Evolutionary conservation across 2,797 vertebrate genomes (phyloP), one percentile per base, ranked within the genome.

Genomic region (Diplodus sargus): DNA sequence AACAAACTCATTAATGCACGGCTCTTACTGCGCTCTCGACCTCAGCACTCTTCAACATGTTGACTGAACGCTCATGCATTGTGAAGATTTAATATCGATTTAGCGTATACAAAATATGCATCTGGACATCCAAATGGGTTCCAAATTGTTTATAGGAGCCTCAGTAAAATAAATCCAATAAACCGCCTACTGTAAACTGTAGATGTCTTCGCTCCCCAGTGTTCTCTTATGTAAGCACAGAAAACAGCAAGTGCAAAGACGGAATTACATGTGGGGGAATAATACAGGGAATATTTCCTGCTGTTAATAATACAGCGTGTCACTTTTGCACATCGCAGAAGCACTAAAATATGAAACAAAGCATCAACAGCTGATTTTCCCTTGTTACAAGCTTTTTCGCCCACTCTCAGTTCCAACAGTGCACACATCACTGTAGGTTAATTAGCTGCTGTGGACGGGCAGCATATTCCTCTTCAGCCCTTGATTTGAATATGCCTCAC

Each of bases 401-500:
- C 43, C 68, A 30, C 47, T 67, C 56, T 64, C 49, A 51, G n/a
- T 8, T 12, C 13, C 9, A n/a, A 45, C 16, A 58, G 22, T 49
- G 39, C 11, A 42, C 17, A 49, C 20, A 64, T 48, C 1, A 39
- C 39, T 39, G 39, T 39, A 49, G 49, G n/a, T 74, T 69, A 86
- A 90, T 87, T 61, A 71, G 34, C 64, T 6, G 3, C 23, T 47
- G 16, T 42, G 16, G 42, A 73, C 62, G 60, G 82, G 70, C 74
- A 70, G 60, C 25, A 14, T 25, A 30, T 67, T 63, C 14, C 42
- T 47, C 54, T 61, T 52, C 51, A 15, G 58, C 79, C 69, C n/a
- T 43, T 25, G 9, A 67, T 62, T n/a, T 75, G 7, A 61, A 53
- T 58, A 77, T 76, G 70, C 52, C 52, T 79, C 62, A 39, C 0